These are phyloP conservation scores for Cyclina sinensis DNA, from an alignment of 1,140 invertebrate species.

Conservation along the genomic window DNA sequence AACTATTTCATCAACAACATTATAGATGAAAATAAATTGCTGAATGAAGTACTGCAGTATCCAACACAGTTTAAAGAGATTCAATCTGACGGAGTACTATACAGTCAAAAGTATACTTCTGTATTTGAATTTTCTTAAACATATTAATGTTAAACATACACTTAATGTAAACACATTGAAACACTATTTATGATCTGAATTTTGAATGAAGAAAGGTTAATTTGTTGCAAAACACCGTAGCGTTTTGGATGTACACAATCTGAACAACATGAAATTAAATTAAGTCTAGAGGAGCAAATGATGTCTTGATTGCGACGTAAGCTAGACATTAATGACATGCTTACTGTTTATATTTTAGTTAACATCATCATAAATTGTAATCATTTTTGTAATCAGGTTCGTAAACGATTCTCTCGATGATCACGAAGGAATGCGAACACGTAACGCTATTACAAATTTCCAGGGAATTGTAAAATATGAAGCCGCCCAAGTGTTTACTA, in stretches of 20 bases:
- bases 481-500: background rate
- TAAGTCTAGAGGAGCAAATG: too few species aligned
- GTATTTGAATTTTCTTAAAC: background rate
- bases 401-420: conserved; percentile 6
- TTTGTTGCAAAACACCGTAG: too few species aligned
- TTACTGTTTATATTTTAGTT: too few species aligned
- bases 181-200: too few species aligned
- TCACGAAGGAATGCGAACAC: background rate
- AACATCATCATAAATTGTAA: too few species aligned
- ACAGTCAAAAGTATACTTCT: background rate
- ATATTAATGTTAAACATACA: background rate
- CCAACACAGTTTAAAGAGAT: conserved; percentile 48
- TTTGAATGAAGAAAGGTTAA: too few species aligned
- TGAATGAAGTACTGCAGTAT: background rate
- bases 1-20: conserved; percentile 45
- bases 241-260: too few species aligned
- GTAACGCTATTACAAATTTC: conserved; percentile 19
- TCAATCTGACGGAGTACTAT: conserved; percentile 46
- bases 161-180: too few species aligned
- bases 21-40: conserved; percentile 18
- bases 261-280: too few species aligned
- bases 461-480: conserved; percentile 53
- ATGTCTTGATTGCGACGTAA: too few species aligned
- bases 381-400: background rate
- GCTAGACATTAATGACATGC: too few species aligned